phyloP scores from a whole-genome alignment of 2,797 vertebrate species.

The Sparidentex hasta region DNA sequence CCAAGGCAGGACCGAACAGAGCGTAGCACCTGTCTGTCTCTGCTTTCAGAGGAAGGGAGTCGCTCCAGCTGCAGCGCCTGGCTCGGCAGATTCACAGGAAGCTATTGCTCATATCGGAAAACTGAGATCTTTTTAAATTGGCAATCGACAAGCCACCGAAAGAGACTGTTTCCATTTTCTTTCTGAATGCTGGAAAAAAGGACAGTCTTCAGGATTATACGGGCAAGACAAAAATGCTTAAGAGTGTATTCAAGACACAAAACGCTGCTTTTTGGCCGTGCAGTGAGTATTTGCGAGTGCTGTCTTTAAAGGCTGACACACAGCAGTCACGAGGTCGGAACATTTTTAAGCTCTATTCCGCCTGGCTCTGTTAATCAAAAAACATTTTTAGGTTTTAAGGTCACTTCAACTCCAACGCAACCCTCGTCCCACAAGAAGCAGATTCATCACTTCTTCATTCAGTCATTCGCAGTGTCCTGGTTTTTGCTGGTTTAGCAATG shows the following conservation, averaged over 20 bases:
- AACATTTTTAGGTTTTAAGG: constrained; percentile 36
- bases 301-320: constrained; percentile 1
- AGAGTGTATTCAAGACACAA: neutral
- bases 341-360: neutral
- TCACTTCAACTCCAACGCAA: constrained; percentile 31
- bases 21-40: constrained; percentile 52
- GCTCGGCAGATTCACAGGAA: constrained; percentile 29
- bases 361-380: constrained; percentile 24
- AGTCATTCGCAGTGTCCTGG: constrained; percentile 53
- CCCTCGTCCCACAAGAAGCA: constrained; percentile 29
- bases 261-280: neutral
- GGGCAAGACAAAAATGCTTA: neutral
- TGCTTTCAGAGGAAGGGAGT: constrained; percentile 25
- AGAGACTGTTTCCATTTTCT: constrained; percentile 8
- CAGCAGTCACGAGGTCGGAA: neutral
- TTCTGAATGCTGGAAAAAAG: neutral
- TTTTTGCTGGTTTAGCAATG: constrained; percentile 66
- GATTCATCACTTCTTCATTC: constrained; percentile 37
- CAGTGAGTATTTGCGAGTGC: neutral
- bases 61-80: constrained; percentile 39
- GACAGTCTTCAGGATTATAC: neutral
- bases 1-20: constrained; percentile 10
- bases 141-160: neutral
- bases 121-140: neutral
- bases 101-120: constrained; percentile 2